Evolutionary conservation across 2,888 invertebrate genomes (phyloP).

Genomic region (Hemithea aestivaria): DNA sequence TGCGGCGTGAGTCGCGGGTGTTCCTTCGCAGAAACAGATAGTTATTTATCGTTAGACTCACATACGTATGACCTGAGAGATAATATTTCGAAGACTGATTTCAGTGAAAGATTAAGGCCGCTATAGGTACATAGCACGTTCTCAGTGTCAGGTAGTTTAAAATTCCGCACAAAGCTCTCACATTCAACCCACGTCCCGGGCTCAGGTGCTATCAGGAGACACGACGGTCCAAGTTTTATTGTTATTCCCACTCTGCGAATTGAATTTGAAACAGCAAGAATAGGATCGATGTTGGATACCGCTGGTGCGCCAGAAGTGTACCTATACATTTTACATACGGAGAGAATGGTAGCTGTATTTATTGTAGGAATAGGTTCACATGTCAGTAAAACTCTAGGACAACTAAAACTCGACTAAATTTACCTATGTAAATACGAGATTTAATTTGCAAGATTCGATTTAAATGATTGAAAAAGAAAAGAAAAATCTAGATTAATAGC

Average conservation of each 20-base stretch:
- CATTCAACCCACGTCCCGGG: constrained; percentile 62
- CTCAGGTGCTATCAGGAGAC: constrained; percentile 67
- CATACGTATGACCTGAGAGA: constrained; percentile 17
- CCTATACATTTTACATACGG: too few species aligned
- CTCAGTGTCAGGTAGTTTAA: constrained; percentile 27
- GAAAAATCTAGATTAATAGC: too few species aligned
- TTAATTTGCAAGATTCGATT: too few species aligned
- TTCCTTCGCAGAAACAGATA: constrained; percentile 54
- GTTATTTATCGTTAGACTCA: constrained; percentile 43
- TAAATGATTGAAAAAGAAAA: too few species aligned
- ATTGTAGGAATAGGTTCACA: too few species aligned
- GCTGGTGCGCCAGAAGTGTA: constrained; percentile 1
- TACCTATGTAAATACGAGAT: too few species aligned
- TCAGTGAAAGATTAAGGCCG: too few species aligned
- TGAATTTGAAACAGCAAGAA: constrained; percentile 69
- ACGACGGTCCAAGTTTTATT: constrained; percentile 65
- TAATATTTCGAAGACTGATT: not conserved
- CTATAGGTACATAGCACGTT: not conserved
- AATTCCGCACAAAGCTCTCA: constrained; percentile 32
- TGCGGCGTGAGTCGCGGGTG: constrained; percentile 39
- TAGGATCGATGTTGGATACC: constrained; percentile 52
- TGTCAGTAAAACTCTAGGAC: too few species aligned
- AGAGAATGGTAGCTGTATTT: too few species aligned
- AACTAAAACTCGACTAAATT: too few species aligned
- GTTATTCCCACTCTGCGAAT: constrained; percentile 75